Evolutionary conservation across 1,140 invertebrate genomes (phyloP).

Genomic region (Argopecten irradians): DNA sequence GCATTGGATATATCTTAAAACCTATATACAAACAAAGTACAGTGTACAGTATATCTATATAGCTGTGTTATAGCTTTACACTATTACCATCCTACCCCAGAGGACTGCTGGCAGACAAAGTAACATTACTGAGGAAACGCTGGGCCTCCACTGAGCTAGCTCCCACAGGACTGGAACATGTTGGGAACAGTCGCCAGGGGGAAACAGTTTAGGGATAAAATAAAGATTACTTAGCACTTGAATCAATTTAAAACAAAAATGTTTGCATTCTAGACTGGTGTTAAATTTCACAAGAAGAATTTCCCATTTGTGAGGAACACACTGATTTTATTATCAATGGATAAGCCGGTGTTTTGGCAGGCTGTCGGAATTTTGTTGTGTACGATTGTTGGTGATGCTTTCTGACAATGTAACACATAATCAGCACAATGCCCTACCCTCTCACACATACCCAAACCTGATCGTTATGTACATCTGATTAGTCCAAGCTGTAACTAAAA

Average conservation of each 20-base stretch:
- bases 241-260: conserved; percentile 24
- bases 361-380: background rate
- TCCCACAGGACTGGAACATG: background rate
- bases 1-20: background rate
- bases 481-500: background rate
- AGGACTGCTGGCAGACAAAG: background rate
- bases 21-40: background rate
- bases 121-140: background rate
- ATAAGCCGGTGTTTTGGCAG: conserved; percentile 1
- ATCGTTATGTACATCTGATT: background rate
- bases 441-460: background rate
- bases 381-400: background rate
- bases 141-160: background rate
- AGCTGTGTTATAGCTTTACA: background rate
- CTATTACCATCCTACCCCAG: background rate
- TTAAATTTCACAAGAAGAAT: background rate
- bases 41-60: background rate
- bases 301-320: background rate
- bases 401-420: background rate
- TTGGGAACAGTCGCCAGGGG: background rate
- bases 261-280: background rate
- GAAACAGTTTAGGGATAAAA: background rate
- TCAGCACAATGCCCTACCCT: background rate
- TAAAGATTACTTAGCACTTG: conserved; percentile 8
- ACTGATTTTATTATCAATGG: conserved; percentile 18